phyloP scores from a whole-genome alignment of 37 sponge, comb jelly and placozoan species.

The Hormiphora californensis region DNA sequence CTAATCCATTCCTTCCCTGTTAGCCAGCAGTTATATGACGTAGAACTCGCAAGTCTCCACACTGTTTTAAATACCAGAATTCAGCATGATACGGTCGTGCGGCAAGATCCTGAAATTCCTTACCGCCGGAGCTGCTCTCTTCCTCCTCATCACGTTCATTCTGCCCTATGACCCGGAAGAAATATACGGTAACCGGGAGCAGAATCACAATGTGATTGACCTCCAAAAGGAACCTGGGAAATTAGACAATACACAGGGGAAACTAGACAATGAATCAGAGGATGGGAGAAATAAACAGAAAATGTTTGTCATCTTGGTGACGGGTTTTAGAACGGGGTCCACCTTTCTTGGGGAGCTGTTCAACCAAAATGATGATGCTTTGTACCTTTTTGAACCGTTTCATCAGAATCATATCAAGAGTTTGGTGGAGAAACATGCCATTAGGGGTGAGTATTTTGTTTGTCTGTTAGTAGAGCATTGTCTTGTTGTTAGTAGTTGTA shows the following conservation, averaged over 20 bases:
- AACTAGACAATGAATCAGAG: background rate
- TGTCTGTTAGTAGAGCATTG: background rate
- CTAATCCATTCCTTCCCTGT: too few relatives aligned
- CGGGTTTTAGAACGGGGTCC: conserved; percentile 45
- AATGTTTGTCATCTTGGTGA: conserved; percentile 35
- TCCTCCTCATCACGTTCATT: background rate
- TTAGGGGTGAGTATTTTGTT: background rate
- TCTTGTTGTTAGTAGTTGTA: too few relatives aligned
- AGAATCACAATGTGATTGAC: background rate
- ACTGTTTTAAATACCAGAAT: too few relatives aligned
- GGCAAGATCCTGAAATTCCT: too few relatives aligned
- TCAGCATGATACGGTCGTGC: too few relatives aligned
- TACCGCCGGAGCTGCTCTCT: too few relatives aligned
- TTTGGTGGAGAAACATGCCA: background rate
- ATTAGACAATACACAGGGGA: background rate
- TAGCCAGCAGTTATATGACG: too few relatives aligned
- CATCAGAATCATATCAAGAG: conserved; percentile 20
- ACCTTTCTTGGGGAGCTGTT: conserved; percentile 51
- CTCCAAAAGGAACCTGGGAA: background rate
- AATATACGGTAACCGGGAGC: background rate
- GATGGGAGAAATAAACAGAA: background rate
- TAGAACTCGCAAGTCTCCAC: too few relatives aligned
- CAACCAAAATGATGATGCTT: background rate
- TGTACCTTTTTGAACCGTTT: conserved; percentile 44
- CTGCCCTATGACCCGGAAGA: conserved; percentile 26